Conservation (phyloP, 1,140 invertebrate species). For the Neodiprion fabricii region DNA sequence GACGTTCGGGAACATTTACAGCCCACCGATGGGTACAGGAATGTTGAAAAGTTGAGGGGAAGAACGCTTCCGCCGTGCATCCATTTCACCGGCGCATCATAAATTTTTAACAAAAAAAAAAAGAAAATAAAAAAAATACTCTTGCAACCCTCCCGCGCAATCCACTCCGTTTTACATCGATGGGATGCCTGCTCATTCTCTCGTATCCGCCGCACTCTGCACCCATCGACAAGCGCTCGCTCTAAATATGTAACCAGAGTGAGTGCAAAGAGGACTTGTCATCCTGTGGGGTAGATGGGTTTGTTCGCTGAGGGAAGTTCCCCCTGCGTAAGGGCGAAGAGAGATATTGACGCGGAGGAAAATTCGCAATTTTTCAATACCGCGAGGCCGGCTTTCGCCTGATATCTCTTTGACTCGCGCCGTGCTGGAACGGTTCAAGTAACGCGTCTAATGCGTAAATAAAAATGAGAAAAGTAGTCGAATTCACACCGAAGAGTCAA, state of each 20-base stretch:
- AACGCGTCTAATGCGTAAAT: too few relatives aligned
- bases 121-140: not conserved
- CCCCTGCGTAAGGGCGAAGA: not conserved
- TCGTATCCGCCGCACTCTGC: not conserved
- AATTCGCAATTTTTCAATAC: not conserved
- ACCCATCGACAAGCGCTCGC: not conserved
- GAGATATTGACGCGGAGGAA: not conserved
- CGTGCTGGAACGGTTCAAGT: too few relatives aligned
- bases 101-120: not conserved
- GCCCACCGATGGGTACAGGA: too few relatives aligned
- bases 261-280: not conserved
- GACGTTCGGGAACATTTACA: too few relatives aligned
- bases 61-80: too few relatives aligned
- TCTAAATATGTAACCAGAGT: slow-evolving; percentile 7
- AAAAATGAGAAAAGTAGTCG: too few relatives aligned
- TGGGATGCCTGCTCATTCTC: not conserved
- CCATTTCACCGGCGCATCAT: too few relatives aligned
- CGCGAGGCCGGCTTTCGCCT: not conserved
- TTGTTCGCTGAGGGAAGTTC: not conserved
- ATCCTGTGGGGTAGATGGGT: not conserved
- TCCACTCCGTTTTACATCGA: not conserved
- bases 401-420: too few relatives aligned
- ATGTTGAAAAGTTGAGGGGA: too few relatives aligned
- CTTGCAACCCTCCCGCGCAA: not conserved
- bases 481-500: too few relatives aligned